phyloP scores from a whole-genome alignment of 2,797 vertebrate genomes.

The Tamandua tetradactyla region DNA sequence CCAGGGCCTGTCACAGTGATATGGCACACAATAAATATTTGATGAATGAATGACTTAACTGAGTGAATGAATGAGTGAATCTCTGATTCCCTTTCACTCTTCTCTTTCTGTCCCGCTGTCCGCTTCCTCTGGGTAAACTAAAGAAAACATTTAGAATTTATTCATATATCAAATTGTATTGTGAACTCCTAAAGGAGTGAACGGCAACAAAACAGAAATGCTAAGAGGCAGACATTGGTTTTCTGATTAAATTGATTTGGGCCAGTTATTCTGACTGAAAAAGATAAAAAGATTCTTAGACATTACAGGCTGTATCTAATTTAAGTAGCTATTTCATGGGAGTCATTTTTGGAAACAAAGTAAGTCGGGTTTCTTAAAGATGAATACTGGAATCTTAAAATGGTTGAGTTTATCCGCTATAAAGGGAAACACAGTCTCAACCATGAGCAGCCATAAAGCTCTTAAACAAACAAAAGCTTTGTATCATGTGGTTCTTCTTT shows the following conservation, averaged over 20 bases:
- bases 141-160: constrained; percentile 44
- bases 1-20: background rate
- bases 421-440: constrained; percentile 32
- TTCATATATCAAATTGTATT: constrained; percentile 18
- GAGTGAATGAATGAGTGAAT: constrained; percentile 38
- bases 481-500: background rate
- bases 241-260: constrained; percentile 55
- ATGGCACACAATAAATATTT: constrained; percentile 1
- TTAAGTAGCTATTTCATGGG: background rate
- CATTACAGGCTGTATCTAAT: background rate
- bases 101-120: background rate
- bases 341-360: constrained; percentile 5
- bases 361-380: background rate
- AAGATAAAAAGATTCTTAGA: background rate
- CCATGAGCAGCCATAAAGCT: background rate
- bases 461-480: background rate
- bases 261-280: constrained; percentile 39
- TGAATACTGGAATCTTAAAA: constrained; percentile 51
- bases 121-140: background rate
- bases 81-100: background rate
- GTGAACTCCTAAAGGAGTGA: background rate
- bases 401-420: background rate
- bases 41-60: constrained; percentile 35
- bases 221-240: constrained; percentile 1
- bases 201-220: constrained; percentile 21